Conservation (phyloP, 2,113 vertebrate genomes). For the Cyanoderma ruficeps region DNA sequence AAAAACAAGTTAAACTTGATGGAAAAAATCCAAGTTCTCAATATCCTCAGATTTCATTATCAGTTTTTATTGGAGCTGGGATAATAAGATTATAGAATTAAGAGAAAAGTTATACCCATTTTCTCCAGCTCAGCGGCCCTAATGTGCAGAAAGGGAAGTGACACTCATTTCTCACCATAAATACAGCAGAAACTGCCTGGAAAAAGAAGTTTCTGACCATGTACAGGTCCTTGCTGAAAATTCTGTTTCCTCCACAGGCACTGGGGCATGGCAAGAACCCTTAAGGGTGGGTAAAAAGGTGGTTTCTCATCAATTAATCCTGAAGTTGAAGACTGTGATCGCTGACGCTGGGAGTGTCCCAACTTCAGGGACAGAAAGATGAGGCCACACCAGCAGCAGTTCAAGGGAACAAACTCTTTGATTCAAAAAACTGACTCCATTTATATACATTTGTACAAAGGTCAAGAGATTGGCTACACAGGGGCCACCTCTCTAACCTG, state of each 20-base stretch:
- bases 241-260: background rate
- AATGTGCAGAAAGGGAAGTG: background rate
- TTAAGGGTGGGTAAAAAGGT: background rate
- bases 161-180: slow-evolving; percentile 28
- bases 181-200: background rate
- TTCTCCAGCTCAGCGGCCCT: slow-evolving; percentile 42
- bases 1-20: slow-evolving; percentile 30
- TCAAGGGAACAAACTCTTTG: too few relatives aligned
- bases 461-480: too few relatives aligned
- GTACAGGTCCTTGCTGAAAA: background rate
- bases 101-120: slow-evolving; percentile 48
- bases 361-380: too few relatives aligned
- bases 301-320: background rate
- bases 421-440: too few relatives aligned
- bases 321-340: background rate
- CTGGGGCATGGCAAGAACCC: background rate
- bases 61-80: slow-evolving; percentile 40
- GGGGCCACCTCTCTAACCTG: too few relatives aligned
- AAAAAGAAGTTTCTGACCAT: background rate
- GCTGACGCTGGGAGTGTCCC: too few relatives aligned
- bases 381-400: too few relatives aligned
- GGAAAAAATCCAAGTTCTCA: slow-evolving; percentile 39
- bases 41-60: slow-evolving; percentile 53
- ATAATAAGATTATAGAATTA: slow-evolving; percentile 66
- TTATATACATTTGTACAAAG: too few relatives aligned